Percentiles rank a stretch among this genome's conserved stretches.
Evolutionary conservation across 2,888 invertebrate species (phyloP).

Genomic region (Oxytorus armatus): DNA sequence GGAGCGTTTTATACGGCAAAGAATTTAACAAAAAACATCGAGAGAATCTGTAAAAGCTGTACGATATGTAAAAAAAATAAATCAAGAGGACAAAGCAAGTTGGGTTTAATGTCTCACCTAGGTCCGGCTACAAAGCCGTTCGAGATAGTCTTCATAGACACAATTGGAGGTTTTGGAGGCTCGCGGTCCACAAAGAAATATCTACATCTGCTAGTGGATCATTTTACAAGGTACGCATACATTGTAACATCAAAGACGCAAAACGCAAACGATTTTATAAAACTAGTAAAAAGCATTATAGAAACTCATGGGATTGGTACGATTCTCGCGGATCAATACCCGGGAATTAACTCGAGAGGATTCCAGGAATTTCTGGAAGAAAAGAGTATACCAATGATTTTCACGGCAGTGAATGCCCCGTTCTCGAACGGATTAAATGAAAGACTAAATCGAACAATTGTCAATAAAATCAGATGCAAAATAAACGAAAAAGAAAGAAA

Average conservation of each 20-base stretch:
- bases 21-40: slow-evolving; percentile 67
- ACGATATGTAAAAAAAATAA: slow-evolving; percentile 75
- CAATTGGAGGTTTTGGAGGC: slow-evolving; percentile 75
- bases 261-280: slow-evolving; percentile 72
- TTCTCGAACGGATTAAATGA: slow-evolving; percentile 68
- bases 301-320: slow-evolving; percentile 59
- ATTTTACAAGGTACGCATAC: slow-evolving; percentile 71
- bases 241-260: slow-evolving; percentile 71
- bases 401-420: slow-evolving; percentile 69
- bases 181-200: slow-evolving; percentile 74
- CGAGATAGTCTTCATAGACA: slow-evolving; percentile 76
- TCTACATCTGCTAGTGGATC: slow-evolving; percentile 70
- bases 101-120: slow-evolving; percentile 71
- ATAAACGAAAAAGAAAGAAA: slow-evolving; percentile 69
- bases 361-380: slow-evolving; percentile 68
- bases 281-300: slow-evolving; percentile 58
- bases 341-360: slow-evolving; percentile 70
- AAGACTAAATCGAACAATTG: slow-evolving; percentile 69
- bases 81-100: slow-evolving; percentile 69
- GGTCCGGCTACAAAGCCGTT: no score
- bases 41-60: slow-evolving; percentile 67
- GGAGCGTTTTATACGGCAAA: slow-evolving; percentile 56
- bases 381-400: slow-evolving; percentile 68
- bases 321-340: slow-evolving; percentile 71
- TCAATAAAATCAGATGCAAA: slow-evolving; percentile 73